A percentile compares a stretch with the other conserved stretches of the same genome.
phyloP scores from a whole-genome alignment of 2,797 vertebrate genomes.

The Pangasius sanitwongsei region DNA sequence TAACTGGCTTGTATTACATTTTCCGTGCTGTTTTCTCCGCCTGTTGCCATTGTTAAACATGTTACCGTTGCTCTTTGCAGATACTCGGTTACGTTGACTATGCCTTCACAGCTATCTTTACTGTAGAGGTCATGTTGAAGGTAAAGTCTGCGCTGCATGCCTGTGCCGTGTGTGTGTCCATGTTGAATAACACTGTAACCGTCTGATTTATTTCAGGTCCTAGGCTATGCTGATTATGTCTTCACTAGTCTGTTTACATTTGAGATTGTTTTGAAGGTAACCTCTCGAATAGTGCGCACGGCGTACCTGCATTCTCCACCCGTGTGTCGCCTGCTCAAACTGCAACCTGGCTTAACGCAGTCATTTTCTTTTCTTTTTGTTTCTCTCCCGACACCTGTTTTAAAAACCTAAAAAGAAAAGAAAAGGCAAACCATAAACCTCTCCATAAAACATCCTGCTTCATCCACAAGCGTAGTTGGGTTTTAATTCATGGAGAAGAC shows the following conservation, averaged over 20 bases:
- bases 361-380: conserved; percentile 75
- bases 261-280: conserved; percentile 98
- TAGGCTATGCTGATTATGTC: conserved; percentile 92
- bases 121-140: conserved; percentile 91
- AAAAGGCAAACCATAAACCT: conserved; percentile 52
- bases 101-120: conserved; percentile 94
- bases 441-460: conserved; percentile 57
- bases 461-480: conserved; percentile 62
- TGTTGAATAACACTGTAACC: conserved; percentile 86
- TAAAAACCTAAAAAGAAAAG: conserved; percentile 63
- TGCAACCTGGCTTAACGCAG: conserved; percentile 86
- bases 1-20: too few relatives aligned
- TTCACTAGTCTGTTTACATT: conserved; percentile 92
- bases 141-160: conserved; percentile 82
- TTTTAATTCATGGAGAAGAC: conserved; percentile 43
- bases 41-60: conserved; percentile 66
- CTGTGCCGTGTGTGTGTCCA: conserved; percentile 74
- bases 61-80: conserved; percentile 85
- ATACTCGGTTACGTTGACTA: conserved; percentile 94
- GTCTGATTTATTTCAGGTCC: conserved; percentile 90
- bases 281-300: conserved; percentile 79
- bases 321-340: conserved; percentile 87
- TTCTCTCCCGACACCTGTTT: conserved; percentile 80
- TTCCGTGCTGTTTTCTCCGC: background rate
- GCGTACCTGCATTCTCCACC: conserved; percentile 84